Evolutionary conservation across 2,888 invertebrate genomes (phyloP).

Genomic region (Chromoteleia sp.): DNA sequence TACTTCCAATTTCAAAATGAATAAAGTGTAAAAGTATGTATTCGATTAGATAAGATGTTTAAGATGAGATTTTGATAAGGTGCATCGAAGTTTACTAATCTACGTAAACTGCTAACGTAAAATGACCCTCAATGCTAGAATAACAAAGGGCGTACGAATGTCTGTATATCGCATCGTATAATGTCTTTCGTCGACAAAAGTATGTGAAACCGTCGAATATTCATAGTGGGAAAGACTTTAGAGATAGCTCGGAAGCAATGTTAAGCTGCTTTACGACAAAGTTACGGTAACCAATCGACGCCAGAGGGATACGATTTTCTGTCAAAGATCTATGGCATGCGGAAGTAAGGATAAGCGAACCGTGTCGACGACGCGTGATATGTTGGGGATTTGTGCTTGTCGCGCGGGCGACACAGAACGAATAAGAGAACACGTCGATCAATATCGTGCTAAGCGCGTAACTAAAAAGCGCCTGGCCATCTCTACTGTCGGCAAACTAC

Average conservation of each 20-base stretch:
- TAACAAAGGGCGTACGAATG: neutral
- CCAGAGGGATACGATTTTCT: constrained; percentile 4
- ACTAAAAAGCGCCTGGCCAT: constrained; percentile 73
- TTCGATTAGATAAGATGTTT: too few relatives aligned
- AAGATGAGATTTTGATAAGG: too few relatives aligned
- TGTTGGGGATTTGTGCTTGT: constrained; percentile 8
- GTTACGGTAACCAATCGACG: constrained; percentile 30
- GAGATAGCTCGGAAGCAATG: constrained; percentile 17
- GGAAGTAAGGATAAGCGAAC: constrained; percentile 26
- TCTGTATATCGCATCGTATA: neutral
- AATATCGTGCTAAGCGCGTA: constrained; percentile 82
- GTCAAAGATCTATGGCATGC: constrained; percentile 9
- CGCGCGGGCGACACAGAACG: constrained; percentile 45
- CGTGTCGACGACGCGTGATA: constrained; percentile 37
- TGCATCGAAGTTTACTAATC: constrained; percentile 24
- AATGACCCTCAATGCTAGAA: neutral
- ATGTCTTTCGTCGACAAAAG: neutral
- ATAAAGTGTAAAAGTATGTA: too few relatives aligned
- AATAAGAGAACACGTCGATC: constrained; percentile 78
- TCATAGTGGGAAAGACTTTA: constrained; percentile 24
- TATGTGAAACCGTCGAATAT: constrained; percentile 9
- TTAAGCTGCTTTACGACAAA: constrained; percentile 7
- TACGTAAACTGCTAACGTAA: constrained; percentile 7
- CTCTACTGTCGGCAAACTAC: constrained; percentile 38
- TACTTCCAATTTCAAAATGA: too few relatives aligned